Conservation (phyloP, 2,797 vertebrate species). For the Rhynchotus rufescens region DNA sequence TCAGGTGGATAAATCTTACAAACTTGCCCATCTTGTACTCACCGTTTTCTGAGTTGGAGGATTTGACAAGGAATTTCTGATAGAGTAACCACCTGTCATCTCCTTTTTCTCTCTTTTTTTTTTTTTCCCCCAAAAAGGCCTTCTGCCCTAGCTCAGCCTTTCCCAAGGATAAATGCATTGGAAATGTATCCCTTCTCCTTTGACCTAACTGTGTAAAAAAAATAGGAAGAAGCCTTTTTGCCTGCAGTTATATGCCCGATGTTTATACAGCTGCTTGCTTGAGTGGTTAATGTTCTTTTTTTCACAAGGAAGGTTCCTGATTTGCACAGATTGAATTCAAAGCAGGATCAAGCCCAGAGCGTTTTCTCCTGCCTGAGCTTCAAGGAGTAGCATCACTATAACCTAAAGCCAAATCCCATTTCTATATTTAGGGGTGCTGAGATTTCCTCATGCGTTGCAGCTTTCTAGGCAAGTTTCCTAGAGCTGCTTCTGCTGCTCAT, state of each 20-base stretch:
- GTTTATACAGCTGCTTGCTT: fast-evolving
- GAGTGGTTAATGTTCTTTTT: background rate
- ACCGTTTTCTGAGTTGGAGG: background rate
- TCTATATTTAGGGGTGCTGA: background rate
- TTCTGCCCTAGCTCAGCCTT: background rate
- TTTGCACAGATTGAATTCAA: background rate
- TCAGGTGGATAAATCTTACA: background rate
- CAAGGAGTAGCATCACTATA: background rate
- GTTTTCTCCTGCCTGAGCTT: background rate
- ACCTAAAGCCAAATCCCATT: background rate
- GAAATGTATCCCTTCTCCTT: background rate
- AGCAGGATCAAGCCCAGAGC: background rate
- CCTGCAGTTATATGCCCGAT: background rate
- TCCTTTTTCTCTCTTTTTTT: background rate
- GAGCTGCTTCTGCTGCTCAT: background rate
- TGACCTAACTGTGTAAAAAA: fast-evolving
- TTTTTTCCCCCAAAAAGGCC: fast-evolving
- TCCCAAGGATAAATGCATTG: background rate
- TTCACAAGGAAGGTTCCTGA: background rate
- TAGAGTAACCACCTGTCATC: fast-evolving
- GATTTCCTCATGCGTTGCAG: background rate
- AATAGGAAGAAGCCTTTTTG: fast-evolving
- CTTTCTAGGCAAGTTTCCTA: background rate
- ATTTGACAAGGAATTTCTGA: background rate
- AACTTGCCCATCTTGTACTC: background rate